Evolutionary conservation across 2,888 invertebrate species (phyloP), one percentile per base, ranked within the genome.

Genomic region (Eueremaeus valkanovi): DNA sequence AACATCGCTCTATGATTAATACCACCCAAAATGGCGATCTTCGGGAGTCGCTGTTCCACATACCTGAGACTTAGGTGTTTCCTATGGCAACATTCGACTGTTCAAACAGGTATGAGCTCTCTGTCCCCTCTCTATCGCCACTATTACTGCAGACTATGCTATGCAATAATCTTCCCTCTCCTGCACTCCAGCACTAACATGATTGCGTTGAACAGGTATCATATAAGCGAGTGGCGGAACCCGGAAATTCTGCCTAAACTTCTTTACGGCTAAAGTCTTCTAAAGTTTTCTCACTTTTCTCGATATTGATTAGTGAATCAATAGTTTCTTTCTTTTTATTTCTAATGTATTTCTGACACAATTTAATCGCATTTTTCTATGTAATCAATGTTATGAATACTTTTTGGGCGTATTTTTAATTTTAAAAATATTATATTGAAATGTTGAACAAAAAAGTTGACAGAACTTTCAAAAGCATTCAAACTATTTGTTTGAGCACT

Each of bases 31-130:
- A 63, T 63, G 63, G 63, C 63, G 63, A 55, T 24, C 55, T 63
- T 63, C 63, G 33, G 63, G n/a, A 63, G 36, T 63, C 21, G 24
- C 63, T 63, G 63, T 63, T 33, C 63, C 63, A 63, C 33, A 63
- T 63, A 63, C 63, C 63, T 63, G 63, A 63, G 63, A 33, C 63
- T 63, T 63, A 63, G 63, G 63, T 63, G 63, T 63, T 63, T 63
- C 63, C 63, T 63, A 63, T 63, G 36, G 63, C 63, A 63, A 63
- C 63, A 33, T 63, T 63, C 8, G 16, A 63, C 63, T 63, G 63
- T 33, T 18, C 33, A 63, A 63, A 63, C 63, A 63, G 63, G 63
- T 63, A 63, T 63, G 63, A 36, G 63, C 5, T 63, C 3, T 61
- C 8, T 9, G 31, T 27, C 61, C 31, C 61, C 29, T 9, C 31